Percentiles rank a stretch among this genome's conserved stretches.
Evolutionary conservation across 2,113 vertebrate species (phyloP).

Genomic region (Conger conger): DNA sequence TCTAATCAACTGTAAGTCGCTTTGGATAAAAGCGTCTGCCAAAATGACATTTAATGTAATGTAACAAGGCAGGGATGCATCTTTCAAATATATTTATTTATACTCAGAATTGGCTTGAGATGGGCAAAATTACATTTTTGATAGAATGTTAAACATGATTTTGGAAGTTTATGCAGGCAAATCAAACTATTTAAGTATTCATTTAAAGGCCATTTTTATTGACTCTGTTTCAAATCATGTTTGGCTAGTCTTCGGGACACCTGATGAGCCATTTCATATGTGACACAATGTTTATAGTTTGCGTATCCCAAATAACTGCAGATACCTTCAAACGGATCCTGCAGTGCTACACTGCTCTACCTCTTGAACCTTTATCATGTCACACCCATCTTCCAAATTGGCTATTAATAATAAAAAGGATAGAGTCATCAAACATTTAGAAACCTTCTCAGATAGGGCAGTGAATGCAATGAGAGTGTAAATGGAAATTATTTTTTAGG

Average conservation of each 20-base stretch:
- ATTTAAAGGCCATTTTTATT: neutral
- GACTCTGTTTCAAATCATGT: neutral
- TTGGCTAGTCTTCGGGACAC: neutral
- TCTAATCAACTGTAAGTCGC: no score
- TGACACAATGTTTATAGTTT: neutral
- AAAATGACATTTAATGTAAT: no score
- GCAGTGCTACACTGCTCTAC: neutral
- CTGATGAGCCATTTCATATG: neutral
- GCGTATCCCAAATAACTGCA: neutral
- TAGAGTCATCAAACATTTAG: neutral
- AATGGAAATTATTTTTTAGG: neutral
- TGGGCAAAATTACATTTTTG: neutral
- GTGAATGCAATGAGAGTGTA: neutral
- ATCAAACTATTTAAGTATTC: neutral
- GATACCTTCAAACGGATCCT: neutral
- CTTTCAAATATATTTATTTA: no score
- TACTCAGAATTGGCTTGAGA: neutral
- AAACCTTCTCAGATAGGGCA: neutral
- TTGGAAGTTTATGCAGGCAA: neutral
- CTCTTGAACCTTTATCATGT: neutral
- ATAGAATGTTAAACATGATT: neutral
- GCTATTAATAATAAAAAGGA: conserved; percentile 6
- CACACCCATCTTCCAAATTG: neutral
- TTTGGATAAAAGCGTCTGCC: no score
- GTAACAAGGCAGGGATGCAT: no score